Conservation (phyloP, 2,113 vertebrate species). For the Prunella fulvescens region DNA sequence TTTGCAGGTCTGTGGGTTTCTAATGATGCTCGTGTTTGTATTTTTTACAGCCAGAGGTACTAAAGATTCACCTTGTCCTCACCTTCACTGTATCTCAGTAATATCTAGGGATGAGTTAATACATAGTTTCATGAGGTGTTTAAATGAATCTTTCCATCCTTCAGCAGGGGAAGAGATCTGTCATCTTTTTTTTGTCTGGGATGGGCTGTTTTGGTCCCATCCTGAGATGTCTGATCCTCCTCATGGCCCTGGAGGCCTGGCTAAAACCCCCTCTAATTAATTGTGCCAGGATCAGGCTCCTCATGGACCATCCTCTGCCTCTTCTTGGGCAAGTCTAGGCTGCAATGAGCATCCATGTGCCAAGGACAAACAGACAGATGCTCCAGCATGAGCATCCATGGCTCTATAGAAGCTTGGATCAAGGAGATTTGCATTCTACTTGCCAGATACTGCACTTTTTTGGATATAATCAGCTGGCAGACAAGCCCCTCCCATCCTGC, state of each 20-base stretch:
- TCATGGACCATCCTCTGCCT: background rate
- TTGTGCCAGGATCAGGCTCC: background rate
- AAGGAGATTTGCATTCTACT: background rate
- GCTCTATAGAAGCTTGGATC: background rate
- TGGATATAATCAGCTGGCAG: background rate
- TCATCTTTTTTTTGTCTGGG: background rate
- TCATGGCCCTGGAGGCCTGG: background rate
- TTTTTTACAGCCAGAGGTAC: slow-evolving; percentile 8
- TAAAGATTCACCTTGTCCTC: slow-evolving; percentile 21
- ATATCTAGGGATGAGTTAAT: background rate
- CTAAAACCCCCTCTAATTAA: background rate
- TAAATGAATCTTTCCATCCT: background rate
- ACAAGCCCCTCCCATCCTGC: background rate
- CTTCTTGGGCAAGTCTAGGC: background rate
- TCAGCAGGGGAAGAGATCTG: background rate
- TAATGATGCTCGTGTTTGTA: background rate
- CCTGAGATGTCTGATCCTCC: background rate
- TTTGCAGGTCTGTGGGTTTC: background rate
- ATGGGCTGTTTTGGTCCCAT: background rate
- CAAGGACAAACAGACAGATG: background rate
- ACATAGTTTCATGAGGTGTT: background rate
- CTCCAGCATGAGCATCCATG: background rate
- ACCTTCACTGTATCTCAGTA: background rate
- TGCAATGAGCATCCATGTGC: background rate
- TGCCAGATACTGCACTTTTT: background rate